Percentiles rank a stretch among this genome's conserved stretches.
These are phyloP conservation scores for Fukomys damarensis DNA, from an alignment of 2,113 vertebrate genomes.

Conservation along the genomic window DNA sequence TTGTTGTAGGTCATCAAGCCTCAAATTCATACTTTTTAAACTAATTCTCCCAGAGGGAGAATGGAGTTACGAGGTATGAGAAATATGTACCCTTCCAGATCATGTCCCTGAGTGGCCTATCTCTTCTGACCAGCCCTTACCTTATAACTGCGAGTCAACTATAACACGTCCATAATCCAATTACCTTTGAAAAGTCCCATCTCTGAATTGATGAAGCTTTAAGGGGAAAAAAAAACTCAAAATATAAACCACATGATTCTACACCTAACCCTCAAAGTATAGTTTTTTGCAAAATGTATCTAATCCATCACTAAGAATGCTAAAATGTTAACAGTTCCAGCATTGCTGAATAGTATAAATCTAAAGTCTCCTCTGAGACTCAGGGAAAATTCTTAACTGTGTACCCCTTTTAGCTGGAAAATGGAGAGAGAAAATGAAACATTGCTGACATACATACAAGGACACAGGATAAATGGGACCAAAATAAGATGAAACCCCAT, in stretches of 20 bases:
- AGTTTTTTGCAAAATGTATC: not conserved
- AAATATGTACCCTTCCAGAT: not conserved
- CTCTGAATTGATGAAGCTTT: not conserved
- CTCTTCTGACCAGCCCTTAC: not conserved
- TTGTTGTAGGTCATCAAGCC: not conserved
- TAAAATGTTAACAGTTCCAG: not conserved
- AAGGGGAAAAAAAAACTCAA: not conserved
- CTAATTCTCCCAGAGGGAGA: not conserved
- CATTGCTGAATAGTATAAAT: not conserved
- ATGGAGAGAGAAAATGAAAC: not conserved
- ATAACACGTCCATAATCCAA: not conserved
- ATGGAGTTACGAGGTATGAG: not conserved
- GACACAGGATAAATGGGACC: not conserved
- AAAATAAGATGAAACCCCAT: not conserved
- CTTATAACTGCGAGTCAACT: not conserved
- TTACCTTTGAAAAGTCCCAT: not conserved
- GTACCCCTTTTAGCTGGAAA: not conserved
- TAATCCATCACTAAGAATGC: not conserved
- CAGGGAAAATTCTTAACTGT: not conserved
- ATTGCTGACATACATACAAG: not conserved
- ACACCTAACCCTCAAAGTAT: not conserved
- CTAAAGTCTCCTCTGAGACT: not conserved
- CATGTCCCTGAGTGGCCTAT: not conserved
- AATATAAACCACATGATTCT: not conserved
- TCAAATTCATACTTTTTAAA: not conserved